Evolutionary conservation across 2,888 invertebrate species (phyloP).

Genomic region (Ectobius pallidus): DNA sequence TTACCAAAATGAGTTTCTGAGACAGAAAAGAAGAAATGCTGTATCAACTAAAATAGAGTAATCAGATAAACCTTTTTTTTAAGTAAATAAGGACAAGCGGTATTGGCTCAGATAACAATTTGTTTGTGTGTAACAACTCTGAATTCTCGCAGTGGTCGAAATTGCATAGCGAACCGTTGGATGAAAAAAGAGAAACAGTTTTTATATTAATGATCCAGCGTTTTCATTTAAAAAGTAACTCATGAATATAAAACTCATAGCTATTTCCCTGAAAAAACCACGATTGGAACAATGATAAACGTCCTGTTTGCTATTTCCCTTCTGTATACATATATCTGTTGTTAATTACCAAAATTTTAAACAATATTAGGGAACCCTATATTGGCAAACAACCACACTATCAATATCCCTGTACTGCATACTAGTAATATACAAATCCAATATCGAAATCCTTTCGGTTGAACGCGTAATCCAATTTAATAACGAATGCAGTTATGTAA

Average conservation of each 20-base stretch:
- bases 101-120: too few relatives aligned
- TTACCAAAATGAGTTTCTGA: too few relatives aligned
- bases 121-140: too few relatives aligned
- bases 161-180: too few relatives aligned
- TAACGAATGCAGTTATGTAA: conserved; percentile 28
- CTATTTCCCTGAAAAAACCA: not conserved
- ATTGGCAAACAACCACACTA: conserved; percentile 32
- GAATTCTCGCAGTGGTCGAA: too few relatives aligned
- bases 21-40: too few relatives aligned
- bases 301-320: conserved; percentile 21
- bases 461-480: conserved; percentile 29
- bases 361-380: conserved; percentile 28
- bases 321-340: conserved; percentile 28
- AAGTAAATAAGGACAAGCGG: too few relatives aligned
- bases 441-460: conserved; percentile 30
- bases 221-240: conserved; percentile 1
- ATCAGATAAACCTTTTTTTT: too few relatives aligned
- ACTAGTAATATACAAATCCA: conserved; percentile 29
- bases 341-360: conserved; percentile 24
- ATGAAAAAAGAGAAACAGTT: too few relatives aligned
- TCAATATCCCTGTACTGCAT: conserved; percentile 25
- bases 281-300: conserved; percentile 11
- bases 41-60: too few relatives aligned
- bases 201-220: not conserved
- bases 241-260: not conserved